A percentile compares a stretch with the other conserved stretches of the same genome.
These are phyloP conservation scores for Bombus soroeensis DNA, from an alignment of 1,140 invertebrate genomes.

Conservation along the genomic window DNA sequence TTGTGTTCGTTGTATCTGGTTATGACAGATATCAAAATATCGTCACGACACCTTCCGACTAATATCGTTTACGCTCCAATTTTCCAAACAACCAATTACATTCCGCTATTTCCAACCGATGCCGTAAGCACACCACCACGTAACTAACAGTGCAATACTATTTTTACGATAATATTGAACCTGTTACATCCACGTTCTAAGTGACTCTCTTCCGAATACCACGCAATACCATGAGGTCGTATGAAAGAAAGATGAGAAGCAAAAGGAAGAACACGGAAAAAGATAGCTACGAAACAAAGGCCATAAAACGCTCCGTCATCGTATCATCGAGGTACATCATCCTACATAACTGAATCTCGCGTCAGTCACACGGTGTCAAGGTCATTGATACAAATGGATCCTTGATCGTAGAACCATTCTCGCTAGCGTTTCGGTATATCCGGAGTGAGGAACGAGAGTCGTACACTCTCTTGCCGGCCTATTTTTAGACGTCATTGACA, in stretches of 20 bases:
- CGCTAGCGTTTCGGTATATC: not conserved
- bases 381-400: not conserved
- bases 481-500: slow-evolving; percentile 74
- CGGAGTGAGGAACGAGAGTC: slow-evolving; percentile 25
- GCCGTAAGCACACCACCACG: too few relatives aligned
- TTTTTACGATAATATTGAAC: too few relatives aligned
- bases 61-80: not conserved
- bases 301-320: not conserved
- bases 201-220: not conserved
- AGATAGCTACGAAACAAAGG: too few relatives aligned
- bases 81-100: not conserved
- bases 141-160: too few relatives aligned
- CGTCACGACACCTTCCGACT: not conserved
- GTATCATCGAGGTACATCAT: slow-evolving; percentile 12
- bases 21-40: too few relatives aligned
- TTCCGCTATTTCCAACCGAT: too few relatives aligned
- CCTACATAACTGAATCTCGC: not conserved
- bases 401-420: not conserved
- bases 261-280: not conserved
- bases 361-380: not conserved
- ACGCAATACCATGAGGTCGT: not conserved
- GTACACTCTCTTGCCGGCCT: slow-evolving; percentile 35
- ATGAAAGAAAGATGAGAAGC: too few relatives aligned
- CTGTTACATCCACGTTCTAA: not conserved
- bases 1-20: not conserved